A percentile compares a stretch with the other conserved stretches of the same genome.
phyloP scores from a whole-genome alignment of 2,888 invertebrate species.

The Nomada ruficornis region DNA sequence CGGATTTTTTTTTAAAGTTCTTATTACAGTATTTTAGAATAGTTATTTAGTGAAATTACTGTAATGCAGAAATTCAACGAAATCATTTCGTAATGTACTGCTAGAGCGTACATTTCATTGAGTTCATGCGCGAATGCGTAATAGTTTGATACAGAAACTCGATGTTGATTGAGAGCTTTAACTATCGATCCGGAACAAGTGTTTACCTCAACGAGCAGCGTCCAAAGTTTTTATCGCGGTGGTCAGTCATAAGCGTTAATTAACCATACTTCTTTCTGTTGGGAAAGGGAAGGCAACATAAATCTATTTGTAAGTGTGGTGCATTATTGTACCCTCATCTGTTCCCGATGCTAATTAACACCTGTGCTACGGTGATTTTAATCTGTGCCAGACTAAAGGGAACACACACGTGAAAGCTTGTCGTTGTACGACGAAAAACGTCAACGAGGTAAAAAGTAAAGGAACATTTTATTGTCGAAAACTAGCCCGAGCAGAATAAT shows the following conservation, averaged over 20 bases:
- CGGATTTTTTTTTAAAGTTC: not conserved
- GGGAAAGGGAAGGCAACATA: not conserved
- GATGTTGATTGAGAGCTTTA: not conserved
- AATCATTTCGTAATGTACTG: no score
- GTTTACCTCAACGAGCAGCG: constrained; percentile 4
- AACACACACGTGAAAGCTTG: not conserved
- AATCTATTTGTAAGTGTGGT: not conserved
- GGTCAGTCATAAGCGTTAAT: constrained; percentile 27
- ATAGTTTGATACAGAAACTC: not conserved
- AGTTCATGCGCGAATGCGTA: no score
- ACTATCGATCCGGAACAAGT: not conserved
- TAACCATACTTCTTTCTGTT: not conserved
- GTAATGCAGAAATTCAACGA: no score
- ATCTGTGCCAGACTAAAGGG: constrained; percentile 3
- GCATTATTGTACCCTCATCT: constrained; percentile 30
- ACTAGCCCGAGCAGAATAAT: no score
- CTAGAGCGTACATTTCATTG: no score
- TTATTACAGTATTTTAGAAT: no score
- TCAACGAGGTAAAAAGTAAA: not conserved
- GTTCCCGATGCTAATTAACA: constrained; percentile 43
- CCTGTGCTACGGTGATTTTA: constrained; percentile 47
- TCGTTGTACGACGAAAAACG: not conserved
- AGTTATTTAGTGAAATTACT: no score
- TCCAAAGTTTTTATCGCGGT: not conserved
- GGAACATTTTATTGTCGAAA: no score